These are phyloP conservation scores for Pegoplata infirma DNA, from an alignment of 2,888 invertebrate species.

Conservation along the genomic window DNA sequence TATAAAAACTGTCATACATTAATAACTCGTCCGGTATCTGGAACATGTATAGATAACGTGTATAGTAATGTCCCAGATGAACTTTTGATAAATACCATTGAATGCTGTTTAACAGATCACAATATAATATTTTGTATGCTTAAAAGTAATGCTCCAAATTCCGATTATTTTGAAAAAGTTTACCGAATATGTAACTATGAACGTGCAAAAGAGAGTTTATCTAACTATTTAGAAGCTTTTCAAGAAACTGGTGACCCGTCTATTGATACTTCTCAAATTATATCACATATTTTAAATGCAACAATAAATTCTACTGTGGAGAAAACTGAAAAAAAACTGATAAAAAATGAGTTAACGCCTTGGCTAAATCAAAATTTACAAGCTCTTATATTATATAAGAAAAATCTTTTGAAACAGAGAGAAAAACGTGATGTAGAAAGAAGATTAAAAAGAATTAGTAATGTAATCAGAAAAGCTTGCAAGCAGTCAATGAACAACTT, in stretches of 20 bases:
- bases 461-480: neutral
- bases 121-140: neutral
- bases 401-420: too few relatives aligned
- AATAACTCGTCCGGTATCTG: neutral
- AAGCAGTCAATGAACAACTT: neutral
- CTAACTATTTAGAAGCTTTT: neutral
- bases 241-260: too few relatives aligned
- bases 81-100: neutral
- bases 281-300: neutral
- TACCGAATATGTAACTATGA: neutral
- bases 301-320: neutral
- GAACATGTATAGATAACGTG: neutral
- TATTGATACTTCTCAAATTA: neutral
- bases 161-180: neutral
- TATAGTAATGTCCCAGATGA: constrained; percentile 3
- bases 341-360: neutral
- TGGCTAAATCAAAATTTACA: neutral
- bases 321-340: neutral
- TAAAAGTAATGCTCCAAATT: neutral
- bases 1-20: neutral
- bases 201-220: neutral
- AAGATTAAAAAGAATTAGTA: constrained; percentile 9
- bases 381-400: neutral
- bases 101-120: neutral
- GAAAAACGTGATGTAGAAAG: too few relatives aligned